Conservation (phyloP, 2,113 vertebrate genomes). For the Hystrix cristata region DNA sequence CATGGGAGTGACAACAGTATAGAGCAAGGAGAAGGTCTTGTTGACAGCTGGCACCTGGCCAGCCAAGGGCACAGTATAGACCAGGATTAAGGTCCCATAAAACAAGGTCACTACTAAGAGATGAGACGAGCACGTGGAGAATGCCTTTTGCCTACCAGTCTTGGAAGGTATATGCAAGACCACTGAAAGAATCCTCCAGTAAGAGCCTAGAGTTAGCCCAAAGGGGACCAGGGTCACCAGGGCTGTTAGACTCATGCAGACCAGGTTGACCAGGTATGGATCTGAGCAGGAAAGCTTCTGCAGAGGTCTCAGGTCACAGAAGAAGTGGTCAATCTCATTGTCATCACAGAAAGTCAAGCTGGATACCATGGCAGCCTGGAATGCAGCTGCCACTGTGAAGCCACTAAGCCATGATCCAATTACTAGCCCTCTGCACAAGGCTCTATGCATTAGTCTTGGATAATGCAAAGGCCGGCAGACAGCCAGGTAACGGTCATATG, state of each 20-base stretch:
- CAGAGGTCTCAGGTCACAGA: conserved; percentile 71
- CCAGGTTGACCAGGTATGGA: conserved; percentile 21
- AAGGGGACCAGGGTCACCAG: conserved; percentile 47
- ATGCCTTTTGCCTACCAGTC: conserved; percentile 63
- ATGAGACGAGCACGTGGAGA: conserved; percentile 68
- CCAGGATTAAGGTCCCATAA: conserved; percentile 62
- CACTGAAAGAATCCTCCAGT: conserved; percentile 49
- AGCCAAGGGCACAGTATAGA: conserved; percentile 49
- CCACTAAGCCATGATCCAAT: conserved; percentile 52
- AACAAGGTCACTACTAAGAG: conserved; percentile 65
- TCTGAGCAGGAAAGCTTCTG: conserved; percentile 75
- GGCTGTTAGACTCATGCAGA: conserved; percentile 66
- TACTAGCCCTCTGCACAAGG: background rate
- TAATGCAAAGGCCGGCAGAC: background rate
- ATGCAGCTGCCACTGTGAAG: conserved; percentile 49
- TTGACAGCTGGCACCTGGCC: background rate
- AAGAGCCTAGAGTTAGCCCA: conserved; percentile 61
- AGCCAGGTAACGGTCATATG: conserved; percentile 35
- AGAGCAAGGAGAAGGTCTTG: conserved; percentile 59
- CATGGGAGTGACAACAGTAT: conserved; percentile 29
- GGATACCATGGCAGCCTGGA: conserved; percentile 59
- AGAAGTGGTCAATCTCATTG: conserved; percentile 74
- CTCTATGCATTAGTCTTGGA: background rate
- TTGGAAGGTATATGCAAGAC: conserved; percentile 52
- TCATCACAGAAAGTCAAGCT: conserved; percentile 61